Conservation (phyloP, 2,113 vertebrate genomes). For the Rhabdornis inornatus region DNA sequence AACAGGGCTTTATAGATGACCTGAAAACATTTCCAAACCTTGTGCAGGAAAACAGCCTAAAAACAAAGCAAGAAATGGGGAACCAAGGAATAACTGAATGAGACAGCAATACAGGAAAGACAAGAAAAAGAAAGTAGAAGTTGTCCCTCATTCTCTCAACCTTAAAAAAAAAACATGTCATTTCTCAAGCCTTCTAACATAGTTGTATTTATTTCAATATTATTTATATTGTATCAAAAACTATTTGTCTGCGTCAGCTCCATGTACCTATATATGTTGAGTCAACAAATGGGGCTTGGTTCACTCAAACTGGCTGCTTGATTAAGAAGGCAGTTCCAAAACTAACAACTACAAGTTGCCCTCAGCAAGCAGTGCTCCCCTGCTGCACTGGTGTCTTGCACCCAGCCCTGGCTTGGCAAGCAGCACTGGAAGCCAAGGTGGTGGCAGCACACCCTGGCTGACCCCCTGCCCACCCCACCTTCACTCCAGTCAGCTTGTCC, state of each 20-base stretch:
- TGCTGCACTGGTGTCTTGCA: accelerated
- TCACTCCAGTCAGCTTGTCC: not conserved
- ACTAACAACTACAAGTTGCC: not conserved
- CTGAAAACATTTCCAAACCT: not conserved
- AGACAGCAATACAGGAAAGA: not conserved
- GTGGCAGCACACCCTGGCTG: not conserved
- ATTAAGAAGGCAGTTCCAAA: not conserved
- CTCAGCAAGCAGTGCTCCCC: not conserved
- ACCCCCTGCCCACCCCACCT: not conserved
- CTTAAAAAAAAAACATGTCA: not conserved
- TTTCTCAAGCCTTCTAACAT: not conserved
- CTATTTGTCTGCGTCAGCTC: not conserved
- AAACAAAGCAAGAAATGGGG: not conserved
- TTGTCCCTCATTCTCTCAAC: not conserved
- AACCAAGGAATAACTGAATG: not conserved
- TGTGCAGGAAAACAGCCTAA: not conserved
- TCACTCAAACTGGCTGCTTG: not conserved
- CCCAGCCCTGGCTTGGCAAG: not conserved
- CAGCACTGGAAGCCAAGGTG: accelerated
- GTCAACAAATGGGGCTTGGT: not conserved
- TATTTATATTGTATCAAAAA: not conserved
- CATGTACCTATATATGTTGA: accelerated
- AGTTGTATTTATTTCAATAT: not conserved
- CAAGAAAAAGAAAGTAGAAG: not conserved
- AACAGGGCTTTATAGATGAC: not conserved